These are phyloP conservation scores for Eremophila alpestris DNA, from an alignment of 2,797 vertebrate genomes.

Conservation along the genomic window DNA sequence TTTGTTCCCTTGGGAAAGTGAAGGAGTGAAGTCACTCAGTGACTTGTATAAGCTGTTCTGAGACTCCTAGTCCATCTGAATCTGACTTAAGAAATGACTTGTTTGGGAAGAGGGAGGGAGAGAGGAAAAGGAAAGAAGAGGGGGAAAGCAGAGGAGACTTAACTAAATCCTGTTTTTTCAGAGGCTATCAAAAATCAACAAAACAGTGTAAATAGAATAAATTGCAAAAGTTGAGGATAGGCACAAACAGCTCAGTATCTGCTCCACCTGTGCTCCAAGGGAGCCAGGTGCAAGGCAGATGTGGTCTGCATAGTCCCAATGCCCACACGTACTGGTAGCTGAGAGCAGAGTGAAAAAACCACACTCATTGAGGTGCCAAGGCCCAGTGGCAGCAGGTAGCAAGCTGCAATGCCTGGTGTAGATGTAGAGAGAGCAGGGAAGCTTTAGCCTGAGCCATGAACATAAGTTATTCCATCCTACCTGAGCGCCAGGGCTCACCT, in stretches of 20 bases:
- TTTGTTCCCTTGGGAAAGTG: constrained; percentile 28
- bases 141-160: background rate
- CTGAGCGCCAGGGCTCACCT: background rate
- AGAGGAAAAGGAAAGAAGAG: background rate
- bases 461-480: background rate
- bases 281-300: background rate
- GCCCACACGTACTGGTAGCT: background rate
- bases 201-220: background rate
- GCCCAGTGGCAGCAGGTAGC: background rate
- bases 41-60: background rate
- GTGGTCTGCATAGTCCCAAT: background rate
- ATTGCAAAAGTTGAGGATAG: background rate
- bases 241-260: background rate
- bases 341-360: background rate
- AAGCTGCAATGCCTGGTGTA: background rate
- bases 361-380: background rate
- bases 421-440: background rate
- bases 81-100: background rate
- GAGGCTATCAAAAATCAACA: background rate
- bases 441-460: background rate
- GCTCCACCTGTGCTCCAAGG: background rate
- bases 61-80: background rate
- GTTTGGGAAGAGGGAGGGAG: background rate
- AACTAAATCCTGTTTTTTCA: background rate
- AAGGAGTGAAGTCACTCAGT: background rate